Conservation (phyloP, 2,888 invertebrate genomes). For the Portevinia maculata region DNA sequence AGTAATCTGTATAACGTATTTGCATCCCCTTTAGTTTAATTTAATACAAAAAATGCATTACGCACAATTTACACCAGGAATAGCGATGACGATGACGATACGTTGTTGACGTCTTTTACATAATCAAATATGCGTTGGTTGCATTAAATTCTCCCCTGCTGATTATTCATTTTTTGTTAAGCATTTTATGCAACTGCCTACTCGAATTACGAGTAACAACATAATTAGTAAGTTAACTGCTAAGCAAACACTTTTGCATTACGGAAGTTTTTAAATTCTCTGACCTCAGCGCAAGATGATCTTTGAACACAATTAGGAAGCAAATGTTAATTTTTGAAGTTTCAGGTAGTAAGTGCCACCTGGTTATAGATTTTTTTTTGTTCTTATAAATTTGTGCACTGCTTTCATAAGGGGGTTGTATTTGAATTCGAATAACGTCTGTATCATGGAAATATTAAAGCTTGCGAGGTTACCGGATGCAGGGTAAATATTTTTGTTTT, state of each 20-base stretch:
- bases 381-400: too few relatives aligned
- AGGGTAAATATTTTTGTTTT: too few relatives aligned
- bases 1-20: too few relatives aligned
- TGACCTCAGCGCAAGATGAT: conserved; percentile 10
- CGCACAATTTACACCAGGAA: background rate
- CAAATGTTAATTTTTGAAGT: too few relatives aligned
- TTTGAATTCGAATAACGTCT: background rate
- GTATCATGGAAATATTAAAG: background rate
- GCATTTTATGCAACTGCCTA: too few relatives aligned
- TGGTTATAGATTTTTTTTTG: too few relatives aligned
- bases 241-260: background rate
- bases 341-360: too few relatives aligned
- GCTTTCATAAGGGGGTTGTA: too few relatives aligned
- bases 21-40: background rate
- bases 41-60: conserved; percentile 1
- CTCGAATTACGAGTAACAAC: conserved; percentile 3
- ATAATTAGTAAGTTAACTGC: background rate
- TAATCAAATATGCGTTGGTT: background rate
- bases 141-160: background rate
- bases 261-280: background rate
- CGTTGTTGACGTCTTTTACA: background rate
- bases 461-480: background rate
- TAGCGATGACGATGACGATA: background rate
- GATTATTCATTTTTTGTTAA: background rate
- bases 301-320: background rate